These are phyloP conservation scores for Drosophila vallismaia DNA, from an alignment of 2,888 invertebrate species.

Conservation along the genomic window DNA sequence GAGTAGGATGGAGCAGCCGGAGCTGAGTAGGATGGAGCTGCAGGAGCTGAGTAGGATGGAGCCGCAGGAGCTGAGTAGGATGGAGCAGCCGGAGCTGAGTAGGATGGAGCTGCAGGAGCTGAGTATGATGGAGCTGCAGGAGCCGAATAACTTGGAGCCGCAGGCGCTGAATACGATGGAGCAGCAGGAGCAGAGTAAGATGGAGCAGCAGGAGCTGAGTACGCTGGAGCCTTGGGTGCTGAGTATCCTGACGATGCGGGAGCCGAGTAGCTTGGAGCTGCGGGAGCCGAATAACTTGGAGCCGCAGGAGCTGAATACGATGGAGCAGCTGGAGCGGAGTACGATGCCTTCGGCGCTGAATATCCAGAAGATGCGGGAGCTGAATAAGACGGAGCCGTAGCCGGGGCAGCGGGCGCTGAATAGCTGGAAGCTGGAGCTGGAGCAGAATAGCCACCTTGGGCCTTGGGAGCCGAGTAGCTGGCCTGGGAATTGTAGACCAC, in stretches of 20 bases:
- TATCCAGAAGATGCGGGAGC: slow-evolving; percentile 18
- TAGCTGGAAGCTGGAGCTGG: slow-evolving; percentile 14
- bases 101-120: slow-evolving; percentile 12
- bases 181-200: slow-evolving; percentile 21
- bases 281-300: slow-evolving; percentile 30
- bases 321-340: slow-evolving; percentile 19
- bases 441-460: slow-evolving; percentile 24
- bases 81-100: slow-evolving; percentile 31
- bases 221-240: slow-evolving; percentile 8
- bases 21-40: slow-evolving; percentile 27
- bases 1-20: slow-evolving; percentile 20
- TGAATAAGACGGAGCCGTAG: slow-evolving; percentile 13
- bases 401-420: slow-evolving; percentile 30
- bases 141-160: slow-evolving; percentile 16
- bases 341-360: slow-evolving; percentile 1
- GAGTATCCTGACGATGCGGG: slow-evolving; percentile 4
- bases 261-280: slow-evolving; percentile 22
- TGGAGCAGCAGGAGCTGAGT: slow-evolving; percentile 9
- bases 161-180: slow-evolving; percentile 29
- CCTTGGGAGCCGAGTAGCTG: slow-evolving; percentile 30
- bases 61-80: slow-evolving; percentile 25
- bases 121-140: slow-evolving; percentile 22
- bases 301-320: slow-evolving; percentile 31
- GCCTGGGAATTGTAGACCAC: slow-evolving; percentile 54
- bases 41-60: neutral